phyloP scores from a whole-genome alignment of 2,888 invertebrate genomes.

The Caprella mutica region DNA sequence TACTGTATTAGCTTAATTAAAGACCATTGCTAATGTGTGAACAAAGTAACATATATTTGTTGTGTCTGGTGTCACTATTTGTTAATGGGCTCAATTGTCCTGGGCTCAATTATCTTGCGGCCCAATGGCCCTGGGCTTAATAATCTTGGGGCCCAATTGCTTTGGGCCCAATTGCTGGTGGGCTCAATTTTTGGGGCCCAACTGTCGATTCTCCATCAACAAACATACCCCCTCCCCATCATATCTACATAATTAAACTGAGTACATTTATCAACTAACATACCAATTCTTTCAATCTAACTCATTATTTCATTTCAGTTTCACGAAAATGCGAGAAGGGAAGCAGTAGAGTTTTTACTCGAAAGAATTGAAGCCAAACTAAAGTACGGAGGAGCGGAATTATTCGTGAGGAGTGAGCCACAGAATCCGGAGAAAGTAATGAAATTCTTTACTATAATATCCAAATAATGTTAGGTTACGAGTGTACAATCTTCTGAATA shows the following conservation, averaged over 20 bases:
- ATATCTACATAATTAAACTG: not conserved
- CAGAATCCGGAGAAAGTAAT: slow-evolving; percentile 36
- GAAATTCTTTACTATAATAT: too few relatives aligned
- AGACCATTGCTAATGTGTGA: too few relatives aligned
- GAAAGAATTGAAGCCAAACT: slow-evolving; percentile 47
- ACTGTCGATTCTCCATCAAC: not conserved
- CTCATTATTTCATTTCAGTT: slow-evolving; percentile 40
- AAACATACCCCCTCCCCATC: not conserved
- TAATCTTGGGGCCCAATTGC: too few relatives aligned
- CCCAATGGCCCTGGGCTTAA: too few relatives aligned
- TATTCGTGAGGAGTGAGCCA: slow-evolving; percentile 47
- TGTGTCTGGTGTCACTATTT: not conserved
- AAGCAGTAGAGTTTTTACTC: slow-evolving; percentile 47
- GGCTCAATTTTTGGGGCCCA: too few relatives aligned
- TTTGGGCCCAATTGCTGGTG: too few relatives aligned
- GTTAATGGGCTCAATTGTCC: too few relatives aligned
- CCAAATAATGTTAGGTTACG: too few relatives aligned
- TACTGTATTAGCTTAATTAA: too few relatives aligned
- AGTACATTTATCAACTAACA: too few relatives aligned
- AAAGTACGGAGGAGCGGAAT: slow-evolving; percentile 48
- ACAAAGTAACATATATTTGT: not conserved
- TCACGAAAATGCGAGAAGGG: slow-evolving; percentile 43
- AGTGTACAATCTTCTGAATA: too few relatives aligned
- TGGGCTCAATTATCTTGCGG: too few relatives aligned
- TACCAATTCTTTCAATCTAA: not conserved